A percentile compares a stretch with the other conserved stretches of the same genome.
phyloP scores from a whole-genome alignment of 2,113 vertebrate species.

The Spea multiplicata region DNA sequence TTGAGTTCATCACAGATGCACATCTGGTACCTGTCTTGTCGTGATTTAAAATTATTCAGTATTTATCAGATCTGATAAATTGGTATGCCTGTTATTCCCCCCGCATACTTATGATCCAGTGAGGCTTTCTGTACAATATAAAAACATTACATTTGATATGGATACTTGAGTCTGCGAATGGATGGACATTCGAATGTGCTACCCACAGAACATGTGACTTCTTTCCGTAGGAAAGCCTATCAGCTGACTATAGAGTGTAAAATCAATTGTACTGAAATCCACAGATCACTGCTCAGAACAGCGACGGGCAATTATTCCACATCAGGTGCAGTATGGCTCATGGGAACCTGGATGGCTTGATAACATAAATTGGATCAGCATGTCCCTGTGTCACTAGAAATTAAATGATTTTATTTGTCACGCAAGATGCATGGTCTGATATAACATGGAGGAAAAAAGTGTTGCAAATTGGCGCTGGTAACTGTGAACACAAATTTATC shows the following conservation, averaged over 20 bases:
- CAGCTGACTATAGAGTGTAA: no score
- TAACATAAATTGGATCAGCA: neutral
- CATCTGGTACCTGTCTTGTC: constrained; percentile 5
- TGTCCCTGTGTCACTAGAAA: neutral
- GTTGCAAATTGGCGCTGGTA: no score
- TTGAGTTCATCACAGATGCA: neutral
- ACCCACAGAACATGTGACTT: neutral
- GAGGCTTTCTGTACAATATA: neutral
- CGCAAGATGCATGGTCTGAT: neutral
- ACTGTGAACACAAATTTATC: no score
- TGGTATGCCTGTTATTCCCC: neutral
- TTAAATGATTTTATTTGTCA: neutral
- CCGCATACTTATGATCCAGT: neutral
- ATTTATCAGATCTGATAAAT: neutral
- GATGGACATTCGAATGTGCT: neutral
- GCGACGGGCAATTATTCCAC: neutral
- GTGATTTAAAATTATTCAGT: neutral
- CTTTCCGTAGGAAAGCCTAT: neutral
- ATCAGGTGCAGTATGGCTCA: neutral
- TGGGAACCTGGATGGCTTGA: neutral
- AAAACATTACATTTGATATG: neutral
- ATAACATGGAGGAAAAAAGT: no score
- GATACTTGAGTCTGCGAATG: neutral
- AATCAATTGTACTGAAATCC: neutral
- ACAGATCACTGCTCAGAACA: neutral